Conservation (phyloP, 2,113 vertebrate species). For the Xenopus borealis region DNA sequence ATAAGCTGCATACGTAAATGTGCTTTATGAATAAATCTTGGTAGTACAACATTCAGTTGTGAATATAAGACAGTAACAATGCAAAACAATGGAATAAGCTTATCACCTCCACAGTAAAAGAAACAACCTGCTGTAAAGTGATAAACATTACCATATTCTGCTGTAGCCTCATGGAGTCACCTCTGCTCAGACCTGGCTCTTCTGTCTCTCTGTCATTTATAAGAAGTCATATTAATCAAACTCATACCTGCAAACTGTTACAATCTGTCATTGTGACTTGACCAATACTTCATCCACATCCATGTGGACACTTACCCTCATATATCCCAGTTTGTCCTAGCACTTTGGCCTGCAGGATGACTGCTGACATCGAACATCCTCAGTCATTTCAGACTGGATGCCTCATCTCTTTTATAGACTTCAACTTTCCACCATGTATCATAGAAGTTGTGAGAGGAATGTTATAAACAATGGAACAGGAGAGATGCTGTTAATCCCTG, state of each 20-base stretch:
- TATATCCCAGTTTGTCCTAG: conserved; percentile 75
- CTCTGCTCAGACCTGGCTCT: conserved; percentile 58
- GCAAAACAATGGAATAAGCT: neutral
- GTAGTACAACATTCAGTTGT: too few species aligned
- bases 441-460: neutral
- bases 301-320: conserved; percentile 77
- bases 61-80: too few species aligned
- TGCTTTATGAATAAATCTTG: too few species aligned
- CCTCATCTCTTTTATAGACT: neutral
- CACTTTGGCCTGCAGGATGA: conserved; percentile 66
- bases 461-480: neutral
- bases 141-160: neutral
- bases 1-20: too few species aligned
- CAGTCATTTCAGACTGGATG: conserved; percentile 12
- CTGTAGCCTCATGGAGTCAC: conserved; percentile 52
- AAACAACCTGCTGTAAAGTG: neutral
- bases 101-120: neutral
- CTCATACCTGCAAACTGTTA: conserved; percentile 85
- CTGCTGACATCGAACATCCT: conserved; percentile 31
- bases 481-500: too few species aligned
- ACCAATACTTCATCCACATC: conserved; percentile 74
- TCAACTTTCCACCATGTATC: neutral
- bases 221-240: conserved; percentile 87
- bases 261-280: conserved; percentile 80
- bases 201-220: conserved; percentile 73